Base-by-base conservation (phyloP, 2,888 invertebrate genomes). In the Luffia ferchaultella region DNA sequence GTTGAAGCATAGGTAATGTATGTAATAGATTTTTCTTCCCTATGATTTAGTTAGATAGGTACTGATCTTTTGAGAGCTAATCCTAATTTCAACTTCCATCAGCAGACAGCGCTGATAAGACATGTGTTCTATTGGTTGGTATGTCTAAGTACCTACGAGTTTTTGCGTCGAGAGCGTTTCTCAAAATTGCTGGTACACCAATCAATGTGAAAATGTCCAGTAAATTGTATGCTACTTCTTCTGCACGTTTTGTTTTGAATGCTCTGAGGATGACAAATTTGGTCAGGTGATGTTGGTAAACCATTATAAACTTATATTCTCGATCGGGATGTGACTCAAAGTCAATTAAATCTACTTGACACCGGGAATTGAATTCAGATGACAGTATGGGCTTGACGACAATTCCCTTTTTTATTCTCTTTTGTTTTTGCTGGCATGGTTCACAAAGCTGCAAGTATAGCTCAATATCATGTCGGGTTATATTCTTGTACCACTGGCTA, bases 231-330 rank as follows among this genome's bases (percentile, higher is more conserved):
- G 70, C 68, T 16, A 73, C 68, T 55, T 73, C 69, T 48, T 51
- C 56, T 1, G 69, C 65, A 51, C 54, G 52, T 51, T 71, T 70
- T 2, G 55, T 62, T 57, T 61, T 54, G n/a, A 73, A 53, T 3
- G 72, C 50, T 47, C 68, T 55, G 2, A 74, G 56, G 12, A 60
- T 46, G 17, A 72, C 60, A 60, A 73, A 74, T 62, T 73, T 69
- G n/a, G 71, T 73, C 1, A 63, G 49, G 54, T 69, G 65, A 50
- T 71, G 70, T 57, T 72, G 70, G 50, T 70, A 69, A 2, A 65
- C 62, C 50, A 72, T 51, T 20, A 73, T 66, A 53, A 69, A 73
- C 51, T 66, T 69, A 54, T 53, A 66, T 20, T 61, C 51, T 16
- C 55, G 55, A 59, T 73, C 67, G 46, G 58, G 46, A 48, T 64